Percentiles rank a stretch among this genome's conserved stretches.
phyloP scores from a whole-genome alignment of 2,797 vertebrate genomes.

The Pseudochirops cupreus region DNA sequence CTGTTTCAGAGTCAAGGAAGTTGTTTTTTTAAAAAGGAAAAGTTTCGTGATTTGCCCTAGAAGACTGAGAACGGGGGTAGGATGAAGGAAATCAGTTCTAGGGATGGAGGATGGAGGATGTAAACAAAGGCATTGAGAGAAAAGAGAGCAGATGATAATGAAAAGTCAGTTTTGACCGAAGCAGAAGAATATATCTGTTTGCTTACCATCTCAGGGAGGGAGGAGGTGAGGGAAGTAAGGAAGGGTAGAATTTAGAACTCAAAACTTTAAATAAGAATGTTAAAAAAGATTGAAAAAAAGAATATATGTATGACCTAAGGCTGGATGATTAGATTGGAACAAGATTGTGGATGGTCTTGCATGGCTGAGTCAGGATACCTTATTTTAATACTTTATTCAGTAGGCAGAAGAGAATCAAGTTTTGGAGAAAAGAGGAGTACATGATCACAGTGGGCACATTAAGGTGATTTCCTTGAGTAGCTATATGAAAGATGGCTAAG shows the following conservation, averaged over 20 bases:
- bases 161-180: too few relatives aligned
- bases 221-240: too few relatives aligned
- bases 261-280: not conserved
- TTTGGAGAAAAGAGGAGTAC: not conserved
- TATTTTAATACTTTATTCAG: not conserved
- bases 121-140: too few relatives aligned
- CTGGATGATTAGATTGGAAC: not conserved
- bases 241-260: not conserved
- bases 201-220: too few relatives aligned
- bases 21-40: too few relatives aligned
- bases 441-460: not conserved
- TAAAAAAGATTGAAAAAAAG: not conserved
- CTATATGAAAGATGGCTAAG: not conserved
- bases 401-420: not conserved
- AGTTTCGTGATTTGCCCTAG: too few relatives aligned
- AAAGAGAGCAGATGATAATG: too few relatives aligned
- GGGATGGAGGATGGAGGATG: too few relatives aligned
- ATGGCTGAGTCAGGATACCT: not conserved
- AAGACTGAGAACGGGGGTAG: too few relatives aligned
- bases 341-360: not conserved
- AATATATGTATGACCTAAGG: not conserved
- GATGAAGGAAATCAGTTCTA: too few relatives aligned
- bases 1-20: too few relatives aligned
- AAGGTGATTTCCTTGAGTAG: not conserved
- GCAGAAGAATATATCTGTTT: too few relatives aligned